These are phyloP conservation scores for Perdita meconis DNA, from an alignment of 2,888 invertebrate genomes.

Conservation along the genomic window DNA sequence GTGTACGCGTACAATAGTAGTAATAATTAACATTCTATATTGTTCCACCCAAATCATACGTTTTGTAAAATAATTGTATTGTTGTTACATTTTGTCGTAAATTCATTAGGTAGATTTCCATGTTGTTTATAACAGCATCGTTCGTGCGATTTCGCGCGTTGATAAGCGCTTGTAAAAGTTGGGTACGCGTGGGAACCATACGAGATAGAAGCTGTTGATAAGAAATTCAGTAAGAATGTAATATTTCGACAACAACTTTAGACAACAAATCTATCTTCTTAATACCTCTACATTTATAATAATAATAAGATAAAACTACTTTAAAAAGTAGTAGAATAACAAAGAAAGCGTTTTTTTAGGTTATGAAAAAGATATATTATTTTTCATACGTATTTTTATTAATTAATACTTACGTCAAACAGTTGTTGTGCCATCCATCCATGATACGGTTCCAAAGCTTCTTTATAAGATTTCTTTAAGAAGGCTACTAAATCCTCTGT, in stretches of 20 bases:
- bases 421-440: conserved; percentile 91
- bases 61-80: conserved; percentile 87
- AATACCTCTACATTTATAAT: too few relatives aligned
- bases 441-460: conserved; percentile 90
- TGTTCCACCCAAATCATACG: conserved; percentile 82
- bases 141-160: conserved; percentile 81
- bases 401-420: conserved; percentile 86
- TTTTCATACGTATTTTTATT: neutral
- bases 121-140: conserved; percentile 80
- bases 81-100: conserved; percentile 87
- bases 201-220: conserved; percentile 86
- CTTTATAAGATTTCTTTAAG: conserved; percentile 89
- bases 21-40: conserved; percentile 1
- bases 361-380: neutral
- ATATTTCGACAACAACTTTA: neutral
- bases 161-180: conserved; percentile 85
- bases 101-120: conserved; percentile 85
- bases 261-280: too few relatives aligned
- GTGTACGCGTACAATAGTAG: neutral
- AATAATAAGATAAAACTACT: too few relatives aligned
- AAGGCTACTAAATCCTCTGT: conserved; percentile 87
- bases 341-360: too few relatives aligned
- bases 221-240: neutral
- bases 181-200: conserved; percentile 87
- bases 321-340: too few relatives aligned